Evolutionary conservation across 1,140 invertebrate genomes (phyloP).

Genomic region (Eueides isabella): DNA sequence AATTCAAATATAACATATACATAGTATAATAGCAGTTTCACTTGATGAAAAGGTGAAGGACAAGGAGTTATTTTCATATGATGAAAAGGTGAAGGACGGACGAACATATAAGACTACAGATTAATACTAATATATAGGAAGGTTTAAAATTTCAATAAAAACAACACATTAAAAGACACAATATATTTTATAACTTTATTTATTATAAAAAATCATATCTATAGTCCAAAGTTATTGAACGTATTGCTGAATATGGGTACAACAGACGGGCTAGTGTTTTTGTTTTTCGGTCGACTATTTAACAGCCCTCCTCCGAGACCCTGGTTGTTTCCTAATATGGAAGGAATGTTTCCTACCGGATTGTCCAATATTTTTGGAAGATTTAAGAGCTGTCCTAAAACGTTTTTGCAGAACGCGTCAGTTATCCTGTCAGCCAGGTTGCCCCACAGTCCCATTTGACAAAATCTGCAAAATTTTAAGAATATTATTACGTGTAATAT

Average conservation of each 20-base stretch:
- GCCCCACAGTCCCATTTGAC: constrained; percentile 76
- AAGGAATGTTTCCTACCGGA: neutral
- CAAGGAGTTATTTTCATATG: too few species aligned
- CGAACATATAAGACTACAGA: too few species aligned
- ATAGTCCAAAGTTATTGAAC: constrained; percentile 1
- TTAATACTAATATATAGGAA: too few species aligned
- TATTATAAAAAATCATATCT: neutral
- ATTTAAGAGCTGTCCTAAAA: constrained; percentile 56
- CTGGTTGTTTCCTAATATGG: neutral
- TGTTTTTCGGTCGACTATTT: neutral
- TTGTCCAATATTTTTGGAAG: constrained; percentile 43
- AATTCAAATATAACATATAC: too few species aligned
- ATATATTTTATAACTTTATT: neutral
- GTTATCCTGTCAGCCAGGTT: constrained; percentile 65
- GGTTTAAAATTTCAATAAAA: neutral
- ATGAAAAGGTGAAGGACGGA: too few species aligned
- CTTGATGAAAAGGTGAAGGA: too few species aligned
- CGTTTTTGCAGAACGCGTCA: constrained; percentile 62
- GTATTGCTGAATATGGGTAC: neutral
- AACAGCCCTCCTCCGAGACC: neutral
- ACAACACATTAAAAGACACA: neutral
- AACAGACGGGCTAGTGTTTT: neutral
- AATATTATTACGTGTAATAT: neutral
- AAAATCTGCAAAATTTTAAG: constrained; percentile 57
- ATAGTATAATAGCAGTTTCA: too few species aligned